These are phyloP conservation scores for Guaruba guarouba DNA, from an alignment of 2,113 vertebrate genomes.

Conservation along the genomic window DNA sequence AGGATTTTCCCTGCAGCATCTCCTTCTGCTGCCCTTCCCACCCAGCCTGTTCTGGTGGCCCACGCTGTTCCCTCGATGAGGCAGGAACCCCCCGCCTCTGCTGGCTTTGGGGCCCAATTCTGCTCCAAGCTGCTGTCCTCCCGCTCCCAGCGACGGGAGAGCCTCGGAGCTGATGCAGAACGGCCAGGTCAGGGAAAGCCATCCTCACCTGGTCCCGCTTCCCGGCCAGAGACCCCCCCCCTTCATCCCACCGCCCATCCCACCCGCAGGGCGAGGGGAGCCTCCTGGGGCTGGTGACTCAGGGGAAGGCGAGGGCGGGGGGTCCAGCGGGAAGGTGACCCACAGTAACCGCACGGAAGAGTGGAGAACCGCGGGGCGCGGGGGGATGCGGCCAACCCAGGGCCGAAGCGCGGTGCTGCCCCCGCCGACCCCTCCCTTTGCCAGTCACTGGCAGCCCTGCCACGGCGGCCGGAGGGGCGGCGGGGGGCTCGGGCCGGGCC, in stretches of 20 bases:
- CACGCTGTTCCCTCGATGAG: neutral
- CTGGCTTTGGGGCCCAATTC: neutral
- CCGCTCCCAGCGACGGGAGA: neutral
- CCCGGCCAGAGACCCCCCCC: neutral
- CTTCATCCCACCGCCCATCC: neutral
- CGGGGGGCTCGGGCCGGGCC: neutral
- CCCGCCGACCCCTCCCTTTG: neutral
- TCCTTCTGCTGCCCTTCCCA: neutral
- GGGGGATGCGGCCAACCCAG: neutral
- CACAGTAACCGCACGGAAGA: constrained; percentile 20
- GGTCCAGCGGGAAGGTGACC: constrained; percentile 45
- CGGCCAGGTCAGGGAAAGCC: neutral
- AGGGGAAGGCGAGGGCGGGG: neutral
- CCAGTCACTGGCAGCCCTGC: neutral
- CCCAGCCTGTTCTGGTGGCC: neutral
- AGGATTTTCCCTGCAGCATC: neutral
- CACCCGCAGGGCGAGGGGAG: neutral
- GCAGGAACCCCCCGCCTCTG: neutral
- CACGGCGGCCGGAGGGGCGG: neutral
- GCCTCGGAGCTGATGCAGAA: neutral
- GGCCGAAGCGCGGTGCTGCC: neutral
- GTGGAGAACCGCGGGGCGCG: neutral
- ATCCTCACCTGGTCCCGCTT: neutral
- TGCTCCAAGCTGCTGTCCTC: neutral
- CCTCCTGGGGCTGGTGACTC: neutral